phyloP scores from a whole-genome alignment of 2,797 vertebrate species.

The Leptoclinus maculatus region DNA sequence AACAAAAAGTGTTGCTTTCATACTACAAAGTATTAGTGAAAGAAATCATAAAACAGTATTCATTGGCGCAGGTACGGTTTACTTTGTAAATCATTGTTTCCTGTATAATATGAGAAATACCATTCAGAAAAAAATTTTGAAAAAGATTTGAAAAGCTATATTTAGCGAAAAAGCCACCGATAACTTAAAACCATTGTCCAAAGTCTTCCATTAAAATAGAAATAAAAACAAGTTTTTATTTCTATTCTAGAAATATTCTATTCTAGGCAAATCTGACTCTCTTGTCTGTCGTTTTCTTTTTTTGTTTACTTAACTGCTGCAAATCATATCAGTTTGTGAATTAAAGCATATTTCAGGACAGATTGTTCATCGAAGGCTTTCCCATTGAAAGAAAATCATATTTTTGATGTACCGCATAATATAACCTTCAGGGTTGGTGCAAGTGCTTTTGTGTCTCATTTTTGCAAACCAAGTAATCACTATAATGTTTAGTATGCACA shows the following conservation, averaged over 20 bases:
- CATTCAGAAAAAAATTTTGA: too few species aligned
- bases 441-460: background rate
- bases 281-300: background rate
- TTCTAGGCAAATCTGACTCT: background rate
- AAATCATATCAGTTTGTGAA: background rate
- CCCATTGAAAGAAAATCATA: background rate
- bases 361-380: background rate
- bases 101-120: background rate
- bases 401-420: background rate
- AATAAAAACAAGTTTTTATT: too few species aligned
- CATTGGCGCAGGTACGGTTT: background rate
- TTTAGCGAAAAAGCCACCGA: background rate
- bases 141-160: slow-evolving; percentile 12
- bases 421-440: background rate
- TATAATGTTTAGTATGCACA: background rate
- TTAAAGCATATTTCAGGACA: background rate
- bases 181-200: background rate
- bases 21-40: background rate
- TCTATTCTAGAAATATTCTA: too few species aligned
- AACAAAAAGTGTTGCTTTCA: background rate
- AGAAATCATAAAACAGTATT: background rate
- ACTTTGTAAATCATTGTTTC: background rate
- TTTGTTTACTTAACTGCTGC: background rate
- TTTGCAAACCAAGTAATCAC: background rate
- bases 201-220: background rate